Evolutionary conservation across 92 coral and sea anemone species (phyloP).

Genomic region (Zoanthus solanderi): DNA sequence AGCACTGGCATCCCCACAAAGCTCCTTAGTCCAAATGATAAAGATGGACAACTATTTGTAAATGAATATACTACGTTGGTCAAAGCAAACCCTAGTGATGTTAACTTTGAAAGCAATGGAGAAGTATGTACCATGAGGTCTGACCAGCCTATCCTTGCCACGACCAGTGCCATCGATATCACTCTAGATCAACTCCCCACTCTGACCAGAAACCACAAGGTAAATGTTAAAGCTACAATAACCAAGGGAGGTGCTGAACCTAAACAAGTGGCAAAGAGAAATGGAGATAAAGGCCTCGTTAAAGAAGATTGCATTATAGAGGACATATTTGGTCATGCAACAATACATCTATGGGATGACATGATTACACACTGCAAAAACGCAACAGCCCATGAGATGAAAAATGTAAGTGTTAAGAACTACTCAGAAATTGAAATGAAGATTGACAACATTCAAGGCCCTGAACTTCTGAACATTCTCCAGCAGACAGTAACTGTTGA

Average conservation of each 20-base stretch:
- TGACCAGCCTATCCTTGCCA: background rate
- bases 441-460: constrained; percentile 9
- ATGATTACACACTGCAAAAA: constrained; percentile 8
- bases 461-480: constrained; percentile 24
- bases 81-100: background rate
- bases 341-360: constrained; percentile 56
- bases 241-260: constrained; percentile 38
- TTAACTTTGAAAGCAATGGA: background rate
- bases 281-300: constrained; percentile 40
- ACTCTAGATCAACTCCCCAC: constrained; percentile 39
- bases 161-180: constrained; percentile 19
- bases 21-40: background rate
- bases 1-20: background rate
- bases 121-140: background rate
- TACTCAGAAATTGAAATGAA: constrained; percentile 22
- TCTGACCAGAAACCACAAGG: constrained; percentile 49
- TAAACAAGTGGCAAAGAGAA: constrained; percentile 56
- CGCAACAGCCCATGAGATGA: constrained; percentile 20
- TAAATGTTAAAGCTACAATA: constrained; percentile 45
- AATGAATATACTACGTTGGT: constrained; percentile 7
- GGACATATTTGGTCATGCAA: constrained; percentile 58
- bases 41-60: background rate
- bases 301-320: constrained; percentile 62
- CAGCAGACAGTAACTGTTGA: constrained; percentile 28
- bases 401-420: constrained; percentile 39